Base-by-base conservation (phyloP, 2,113 vertebrate genomes). In the Scomber scombrus region DNA sequence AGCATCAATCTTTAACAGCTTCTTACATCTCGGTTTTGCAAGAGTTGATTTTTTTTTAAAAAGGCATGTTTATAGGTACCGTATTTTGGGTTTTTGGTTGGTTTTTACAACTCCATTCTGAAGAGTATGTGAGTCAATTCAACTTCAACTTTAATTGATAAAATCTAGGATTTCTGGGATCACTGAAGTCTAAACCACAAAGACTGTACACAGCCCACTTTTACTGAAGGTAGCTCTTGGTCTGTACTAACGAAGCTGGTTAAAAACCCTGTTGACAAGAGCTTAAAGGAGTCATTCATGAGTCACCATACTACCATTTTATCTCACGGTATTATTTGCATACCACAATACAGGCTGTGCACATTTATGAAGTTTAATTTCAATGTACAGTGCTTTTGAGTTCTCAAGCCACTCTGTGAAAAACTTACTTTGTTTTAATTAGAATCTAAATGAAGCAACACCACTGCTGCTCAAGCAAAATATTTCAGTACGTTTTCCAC, bases 401-500 rank as follows among this genome's bases (percentile, higher is more conserved):
- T 43, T 58, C 19, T 71, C 10, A 1, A 65, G 52, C 21, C 40
- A 49, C 26, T 84, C 19, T 77, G 43, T 1, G 1, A 23, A 52
- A 64, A 46, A 60, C 16, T 31, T 21, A 29, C 29, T 68, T 67
- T 58, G n/a, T 51, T 69, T 79, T 75, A 81, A 84, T 84, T 82
- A 71, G 54, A 83, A 80, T 67, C 57, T 55, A 78, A 86, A 71
- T 26, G 43, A 85, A 75, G 71, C 60, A 72, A 50, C 49, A 62
- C 29, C 34, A 51, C 29, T 3, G 5, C 18, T n/a, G 4, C 58
- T 46, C 2, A 1, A 71, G 86, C n/a, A 66, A 80, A 83, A 85
- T 78, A 82, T 74, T 78, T 68, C 79, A 78, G 67, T 34, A 47
- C 31, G 18, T 26, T 72, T 86, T 84, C 80, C 82, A 87, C 80